A percentile compares a stretch with the other conserved stretches of the same genome.
Conservation (phyloP, 2,888 invertebrate genomes). For the Fragum sueziense region DNA sequence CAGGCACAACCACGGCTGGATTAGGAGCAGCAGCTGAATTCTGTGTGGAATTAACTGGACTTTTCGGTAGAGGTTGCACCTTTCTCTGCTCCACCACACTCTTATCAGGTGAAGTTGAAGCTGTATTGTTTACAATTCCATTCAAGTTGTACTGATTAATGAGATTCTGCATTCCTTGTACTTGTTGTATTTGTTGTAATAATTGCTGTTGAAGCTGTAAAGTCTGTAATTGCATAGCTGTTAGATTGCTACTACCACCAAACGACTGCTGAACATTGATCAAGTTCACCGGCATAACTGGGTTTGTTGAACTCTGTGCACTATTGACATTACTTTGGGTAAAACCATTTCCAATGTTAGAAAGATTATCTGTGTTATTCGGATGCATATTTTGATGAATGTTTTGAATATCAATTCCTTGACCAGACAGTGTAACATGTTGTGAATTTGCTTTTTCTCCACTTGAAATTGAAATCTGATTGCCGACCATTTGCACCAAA, state of each 20-base stretch:
- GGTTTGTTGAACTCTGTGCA: conserved; percentile 6
- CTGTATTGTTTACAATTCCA: conserved; percentile 41
- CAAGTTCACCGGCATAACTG: conserved; percentile 58
- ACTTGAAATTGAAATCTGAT: conserved; percentile 39
- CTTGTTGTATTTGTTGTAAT: conserved; percentile 73
- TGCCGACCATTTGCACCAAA: conserved; percentile 30
- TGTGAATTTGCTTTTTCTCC: conserved; percentile 22
- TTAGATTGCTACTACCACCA: conserved; percentile 67
- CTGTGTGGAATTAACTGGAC: background rate
- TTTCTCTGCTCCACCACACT: background rate
- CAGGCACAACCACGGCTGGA: background rate
- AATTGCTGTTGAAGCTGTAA: conserved; percentile 73
- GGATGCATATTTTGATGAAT: conserved; percentile 17
- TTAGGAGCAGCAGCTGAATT: conserved; percentile 11
- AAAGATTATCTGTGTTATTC: background rate
- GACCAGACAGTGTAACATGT: conserved; percentile 30
- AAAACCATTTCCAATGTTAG: background rate
- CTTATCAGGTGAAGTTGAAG: conserved; percentile 29
- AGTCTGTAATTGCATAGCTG: conserved; percentile 73
- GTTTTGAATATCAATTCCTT: conserved; percentile 41
- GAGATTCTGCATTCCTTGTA: conserved; percentile 74
- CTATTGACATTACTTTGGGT: background rate
- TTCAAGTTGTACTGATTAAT: conserved; percentile 70
- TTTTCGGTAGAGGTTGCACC: background rate
- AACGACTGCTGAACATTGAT: conserved; percentile 70